A percentile compares a stretch with the other conserved stretches of the same genome.
phyloP scores from a whole-genome alignment of 2,888 invertebrate species.

The Yponomeuta sedellus region DNA sequence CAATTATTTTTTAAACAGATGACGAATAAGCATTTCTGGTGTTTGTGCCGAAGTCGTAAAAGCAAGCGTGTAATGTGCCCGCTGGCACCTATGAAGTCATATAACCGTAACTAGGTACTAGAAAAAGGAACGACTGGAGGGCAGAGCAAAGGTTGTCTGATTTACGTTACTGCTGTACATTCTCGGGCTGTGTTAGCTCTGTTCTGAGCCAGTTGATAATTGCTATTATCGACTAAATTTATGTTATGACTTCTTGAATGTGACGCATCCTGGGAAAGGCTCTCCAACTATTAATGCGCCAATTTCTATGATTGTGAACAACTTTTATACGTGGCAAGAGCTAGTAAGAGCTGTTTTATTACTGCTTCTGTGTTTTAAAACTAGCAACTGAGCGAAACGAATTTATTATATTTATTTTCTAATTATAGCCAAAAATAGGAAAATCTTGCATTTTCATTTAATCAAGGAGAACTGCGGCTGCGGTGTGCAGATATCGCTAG shows the following conservation, averaged over 20 bases:
- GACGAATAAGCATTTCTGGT: too few species aligned
- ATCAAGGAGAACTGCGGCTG: too few species aligned
- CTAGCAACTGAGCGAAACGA: too few species aligned
- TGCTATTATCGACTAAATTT: neutral
- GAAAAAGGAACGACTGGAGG: neutral
- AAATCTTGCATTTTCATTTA: too few species aligned
- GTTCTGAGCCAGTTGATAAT: neutral
- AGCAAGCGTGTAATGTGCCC: neutral
- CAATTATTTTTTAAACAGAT: too few species aligned
- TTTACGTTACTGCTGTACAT: neutral
- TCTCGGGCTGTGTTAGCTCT: neutral
- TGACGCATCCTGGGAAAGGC: neutral
- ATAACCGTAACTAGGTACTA: neutral
- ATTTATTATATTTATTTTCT: too few species aligned
- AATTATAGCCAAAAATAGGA: too few species aligned
- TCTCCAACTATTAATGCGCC: neutral
- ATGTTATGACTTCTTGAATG: neutral
- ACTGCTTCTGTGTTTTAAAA: too few species aligned
- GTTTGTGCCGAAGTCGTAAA: neutral
- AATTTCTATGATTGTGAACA: neutral
- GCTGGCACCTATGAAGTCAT: neutral
- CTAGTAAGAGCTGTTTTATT: neutral
- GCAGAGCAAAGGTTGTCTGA: conserved; percentile 2
- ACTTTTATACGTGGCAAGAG: neutral
- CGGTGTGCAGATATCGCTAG: too few species aligned